phyloP scores from a whole-genome alignment of 2,797 vertebrate species.

The Naso thynnoides region DNA sequence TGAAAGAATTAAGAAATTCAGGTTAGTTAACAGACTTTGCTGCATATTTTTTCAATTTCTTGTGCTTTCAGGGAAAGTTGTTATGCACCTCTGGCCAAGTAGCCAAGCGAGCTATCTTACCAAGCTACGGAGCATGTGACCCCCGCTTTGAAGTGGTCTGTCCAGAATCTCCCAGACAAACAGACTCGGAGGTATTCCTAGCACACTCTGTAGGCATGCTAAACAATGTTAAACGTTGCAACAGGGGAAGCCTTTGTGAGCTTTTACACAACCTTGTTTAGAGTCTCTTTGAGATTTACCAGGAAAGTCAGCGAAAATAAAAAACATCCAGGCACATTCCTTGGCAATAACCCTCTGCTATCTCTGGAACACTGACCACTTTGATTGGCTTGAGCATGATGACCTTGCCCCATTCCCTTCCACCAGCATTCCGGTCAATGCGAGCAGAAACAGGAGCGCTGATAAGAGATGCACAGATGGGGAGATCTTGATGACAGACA shows the following conservation, averaged over 20 bases:
- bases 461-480: slow-evolving; percentile 77
- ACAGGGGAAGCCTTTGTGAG: slow-evolving; percentile 28
- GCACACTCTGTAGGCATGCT: neutral
- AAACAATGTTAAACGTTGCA: neutral
- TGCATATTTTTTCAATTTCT: neutral
- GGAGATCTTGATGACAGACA: slow-evolving; percentile 73
- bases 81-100: neutral
- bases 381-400: slow-evolving; percentile 79
- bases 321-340: slow-evolving; percentile 67
- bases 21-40: neutral
- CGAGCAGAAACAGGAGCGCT: slow-evolving; percentile 69
- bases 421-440: slow-evolving; percentile 74
- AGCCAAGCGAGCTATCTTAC: neutral
- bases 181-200: neutral
- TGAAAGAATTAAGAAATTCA: neutral
- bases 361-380: slow-evolving; percentile 76
- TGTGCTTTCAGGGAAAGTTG: too few species aligned
- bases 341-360: slow-evolving; percentile 69
- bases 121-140: neutral
- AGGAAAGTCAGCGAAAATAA: slow-evolving; percentile 50
- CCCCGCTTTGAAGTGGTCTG: neutral
- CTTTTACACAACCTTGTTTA: slow-evolving; percentile 35
- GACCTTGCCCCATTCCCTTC: slow-evolving; percentile 80
- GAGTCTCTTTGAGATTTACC: slow-evolving; percentile 55
- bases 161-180: neutral